Conservation (phyloP, 2,797 vertebrate species). For the Catharus ustulatus region DNA sequence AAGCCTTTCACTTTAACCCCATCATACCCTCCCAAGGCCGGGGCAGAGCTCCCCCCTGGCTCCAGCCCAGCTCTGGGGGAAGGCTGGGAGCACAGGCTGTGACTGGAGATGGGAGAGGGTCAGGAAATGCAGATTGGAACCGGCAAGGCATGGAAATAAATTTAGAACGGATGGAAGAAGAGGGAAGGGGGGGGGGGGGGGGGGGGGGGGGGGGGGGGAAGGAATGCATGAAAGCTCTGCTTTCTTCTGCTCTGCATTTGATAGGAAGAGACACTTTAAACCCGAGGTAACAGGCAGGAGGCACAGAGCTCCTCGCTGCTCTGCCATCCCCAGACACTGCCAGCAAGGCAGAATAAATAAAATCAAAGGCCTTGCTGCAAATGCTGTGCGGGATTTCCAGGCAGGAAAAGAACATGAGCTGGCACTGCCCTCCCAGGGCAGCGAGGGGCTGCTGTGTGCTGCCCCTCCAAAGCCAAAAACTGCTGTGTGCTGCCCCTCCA, state of each 20-base stretch:
- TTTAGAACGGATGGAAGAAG: conserved; percentile 57
- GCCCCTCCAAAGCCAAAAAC: neutral
- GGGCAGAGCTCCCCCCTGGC: neutral
- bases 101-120: conserved; percentile 51
- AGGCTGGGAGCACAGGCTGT: neutral
- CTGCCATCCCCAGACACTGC: neutral
- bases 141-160: conserved; percentile 65
- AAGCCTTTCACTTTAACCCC: conserved; percentile 75
- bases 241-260: conserved; percentile 53
- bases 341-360: conserved; percentile 16
- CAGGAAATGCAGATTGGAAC: conserved; percentile 62
- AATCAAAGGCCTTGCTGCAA: conserved; percentile 16
- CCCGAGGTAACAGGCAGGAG: conserved; percentile 47
- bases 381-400: conserved; percentile 22
- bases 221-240: conserved; percentile 53
- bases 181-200: fast-evolving
- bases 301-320: conserved; percentile 19
- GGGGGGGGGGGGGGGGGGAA: fast-evolving
- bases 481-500: neutral
- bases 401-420: neutral
- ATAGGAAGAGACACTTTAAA: conserved; percentile 60
- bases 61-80: neutral
- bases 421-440: neutral
- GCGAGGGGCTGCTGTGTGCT: neutral
- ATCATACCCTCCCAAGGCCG: neutral